A percentile compares a stretch with the other conserved stretches of the same genome.
Conservation (phyloP, 2,888 invertebrate species). For the Lumbricus terrestris region DNA sequence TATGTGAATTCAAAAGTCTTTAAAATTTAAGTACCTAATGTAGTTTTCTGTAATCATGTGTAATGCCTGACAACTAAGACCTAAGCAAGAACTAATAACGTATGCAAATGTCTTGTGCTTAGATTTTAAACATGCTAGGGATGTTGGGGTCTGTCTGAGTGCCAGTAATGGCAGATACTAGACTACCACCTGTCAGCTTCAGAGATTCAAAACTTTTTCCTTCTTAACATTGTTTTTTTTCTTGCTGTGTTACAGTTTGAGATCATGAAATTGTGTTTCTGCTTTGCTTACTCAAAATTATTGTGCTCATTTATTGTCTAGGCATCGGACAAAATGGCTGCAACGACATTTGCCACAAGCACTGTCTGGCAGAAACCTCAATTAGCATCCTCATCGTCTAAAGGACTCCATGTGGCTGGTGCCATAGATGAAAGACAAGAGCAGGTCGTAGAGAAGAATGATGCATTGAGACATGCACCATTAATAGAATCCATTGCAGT, state of each 20-base stretch:
- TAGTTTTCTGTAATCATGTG: background rate
- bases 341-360: background rate
- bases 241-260: background rate
- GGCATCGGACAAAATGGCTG: background rate
- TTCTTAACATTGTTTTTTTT: background rate
- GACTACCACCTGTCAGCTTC: slow-evolving; percentile 3
- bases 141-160: background rate
- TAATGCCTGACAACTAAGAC: background rate
- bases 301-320: background rate
- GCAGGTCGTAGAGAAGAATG: slow-evolving; percentile 3
- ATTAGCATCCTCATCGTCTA: background rate
- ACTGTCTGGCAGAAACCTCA: background rate
- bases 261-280: background rate
- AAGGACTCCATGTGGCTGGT: background rate
- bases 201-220: background rate
- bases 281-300: too few relatives aligned
- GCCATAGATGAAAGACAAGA: background rate
- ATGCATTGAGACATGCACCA: background rate
- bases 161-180: background rate
- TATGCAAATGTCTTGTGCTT: background rate
- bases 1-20: background rate
- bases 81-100: background rate
- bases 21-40: too few relatives aligned
- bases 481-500: background rate
- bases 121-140: background rate